Base-by-base conservation (phyloP, 2,113 vertebrate genomes). In the Pterocles gutturalis region DNA sequence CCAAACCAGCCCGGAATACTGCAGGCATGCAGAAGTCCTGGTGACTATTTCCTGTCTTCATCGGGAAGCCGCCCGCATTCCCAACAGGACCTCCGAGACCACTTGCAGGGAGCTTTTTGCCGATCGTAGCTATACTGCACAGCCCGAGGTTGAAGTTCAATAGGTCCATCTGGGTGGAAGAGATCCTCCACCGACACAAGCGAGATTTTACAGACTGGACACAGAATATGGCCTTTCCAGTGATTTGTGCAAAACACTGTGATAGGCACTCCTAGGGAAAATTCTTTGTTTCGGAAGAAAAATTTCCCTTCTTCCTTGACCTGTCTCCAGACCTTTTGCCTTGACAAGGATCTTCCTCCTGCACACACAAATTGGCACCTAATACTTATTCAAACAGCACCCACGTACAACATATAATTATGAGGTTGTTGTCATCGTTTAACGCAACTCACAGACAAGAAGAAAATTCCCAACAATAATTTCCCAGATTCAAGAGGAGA, bases 301-400 rank as follows among this genome's bases (percentile, higher is more conserved):
- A 28, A 18, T 10, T 34, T 33, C 73, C 53, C 53, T 57, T 67
- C 60, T 72, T 89, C 57, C 24, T 80, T 79, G 91, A 91, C 87
- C 81, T 28, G 36, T 41, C 78, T 79, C 75, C 62, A 88, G 92
- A 95, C 84, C 84, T 80, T 85, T 49, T 43, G n/a, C 84, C 87
- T 92, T 41, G 34, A 76, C 5, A n/a, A 78, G 53, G 26, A 48
- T 84, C 71, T 5, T 93, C 78, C 84, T 87, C 75, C 93, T 93
- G 58, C 93, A 66, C 82, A 72, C 89, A 80, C 69, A 64, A 66
- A 76, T 0, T 46, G 72, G 67, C 87, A 93, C 38, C 61, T 75
- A 91, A 75, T 34, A 82, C 34, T 91, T 89, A 95, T 2, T 70
- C 93, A 87, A 94, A 94, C 28, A 82, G 73, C 65, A 79, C 55